Percentiles rank a stretch among this genome's conserved stretches.
Evolutionary conservation across 1,140 invertebrate species (phyloP).

Genomic region (Phthorimaea operculella): DNA sequence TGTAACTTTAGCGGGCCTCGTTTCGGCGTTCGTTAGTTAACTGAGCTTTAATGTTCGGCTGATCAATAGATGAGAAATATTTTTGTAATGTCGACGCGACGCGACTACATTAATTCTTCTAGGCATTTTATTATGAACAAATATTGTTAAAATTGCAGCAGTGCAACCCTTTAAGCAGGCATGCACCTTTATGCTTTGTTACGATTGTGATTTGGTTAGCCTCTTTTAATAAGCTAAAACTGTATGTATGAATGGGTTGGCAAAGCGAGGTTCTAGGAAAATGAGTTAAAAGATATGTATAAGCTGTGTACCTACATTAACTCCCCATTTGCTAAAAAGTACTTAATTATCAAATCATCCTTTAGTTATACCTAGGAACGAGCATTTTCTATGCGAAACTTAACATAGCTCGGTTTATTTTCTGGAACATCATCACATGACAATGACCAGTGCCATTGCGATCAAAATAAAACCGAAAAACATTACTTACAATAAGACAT

Average conservation of each 20-base stretch:
- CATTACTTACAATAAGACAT: constrained; percentile 17
- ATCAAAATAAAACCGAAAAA: constrained; percentile 17
- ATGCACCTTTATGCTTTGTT: no score
- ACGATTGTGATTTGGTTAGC: no score
- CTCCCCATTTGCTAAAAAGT: no score
- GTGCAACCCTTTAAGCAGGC: no score
- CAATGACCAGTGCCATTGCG: constrained; percentile 35
- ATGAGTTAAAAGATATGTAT: no score
- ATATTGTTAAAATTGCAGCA: no score
- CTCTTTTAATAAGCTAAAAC: no score
- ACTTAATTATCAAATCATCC: no score
- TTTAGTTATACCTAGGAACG: neutral
- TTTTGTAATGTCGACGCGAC: constrained; percentile 1
- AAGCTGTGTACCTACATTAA: no score
- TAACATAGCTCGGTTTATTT: no score
- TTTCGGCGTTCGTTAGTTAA: neutral
- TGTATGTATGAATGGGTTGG: no score
- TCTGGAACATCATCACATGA: neutral
- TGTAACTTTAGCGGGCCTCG: constrained; percentile 13
- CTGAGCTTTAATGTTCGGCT: constrained; percentile 5
- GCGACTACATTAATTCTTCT: neutral
- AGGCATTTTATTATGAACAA: neutral
- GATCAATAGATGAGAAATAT: neutral
- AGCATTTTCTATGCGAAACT: neutral
- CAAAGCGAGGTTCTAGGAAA: no score